Conservation (phyloP, 2,113 vertebrate genomes). For the Paralichthys olivaceus region DNA sequence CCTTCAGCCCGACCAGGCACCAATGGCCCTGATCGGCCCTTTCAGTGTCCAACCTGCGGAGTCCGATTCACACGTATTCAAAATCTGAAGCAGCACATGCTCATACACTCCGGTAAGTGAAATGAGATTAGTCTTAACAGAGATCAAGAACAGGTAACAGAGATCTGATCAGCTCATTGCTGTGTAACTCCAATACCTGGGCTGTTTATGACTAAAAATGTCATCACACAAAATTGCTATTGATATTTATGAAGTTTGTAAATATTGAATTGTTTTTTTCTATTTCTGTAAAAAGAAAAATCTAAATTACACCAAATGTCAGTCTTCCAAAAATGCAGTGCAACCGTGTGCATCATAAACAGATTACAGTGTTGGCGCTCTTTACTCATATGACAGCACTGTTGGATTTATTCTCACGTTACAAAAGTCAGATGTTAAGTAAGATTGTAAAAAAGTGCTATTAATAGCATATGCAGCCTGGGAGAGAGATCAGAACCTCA, state of each 20-base stretch:
- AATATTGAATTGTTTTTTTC: neutral
- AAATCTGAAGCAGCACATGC: conserved; percentile 99
- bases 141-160: too few relatives aligned
- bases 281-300: neutral
- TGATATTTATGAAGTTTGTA: neutral
- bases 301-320: neutral
- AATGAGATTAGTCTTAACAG: neutral
- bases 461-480: neutral
- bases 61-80: conserved; percentile 98
- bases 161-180: too few relatives aligned
- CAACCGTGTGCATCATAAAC: neutral
- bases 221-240: too few relatives aligned
- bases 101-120: conserved; percentile 96
- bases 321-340: neutral
- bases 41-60: conserved; percentile 97
- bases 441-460: neutral
- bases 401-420: neutral
- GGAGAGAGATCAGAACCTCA: neutral
- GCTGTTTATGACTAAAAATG: too few relatives aligned
- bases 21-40: conserved; percentile 94
- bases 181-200: too few relatives aligned
- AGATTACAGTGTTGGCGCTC: neutral
- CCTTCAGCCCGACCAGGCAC: conserved; percentile 93
- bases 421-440: neutral
- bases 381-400: neutral